A percentile compares a stretch with the other conserved stretches of the same genome.
phyloP scores from a whole-genome alignment of 2,888 invertebrate species.

The Uloborus plumipes region DNA sequence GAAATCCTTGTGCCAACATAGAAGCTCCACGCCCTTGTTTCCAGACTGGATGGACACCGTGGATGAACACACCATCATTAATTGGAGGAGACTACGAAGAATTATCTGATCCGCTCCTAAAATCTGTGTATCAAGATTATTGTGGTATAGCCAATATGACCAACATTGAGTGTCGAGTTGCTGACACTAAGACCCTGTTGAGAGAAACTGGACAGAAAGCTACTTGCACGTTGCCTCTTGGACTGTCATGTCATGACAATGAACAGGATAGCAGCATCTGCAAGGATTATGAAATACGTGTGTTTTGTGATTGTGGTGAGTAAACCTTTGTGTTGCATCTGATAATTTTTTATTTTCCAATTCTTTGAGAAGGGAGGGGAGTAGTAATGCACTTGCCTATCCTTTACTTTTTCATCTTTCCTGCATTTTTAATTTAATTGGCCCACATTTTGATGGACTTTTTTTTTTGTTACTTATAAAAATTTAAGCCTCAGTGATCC shows the following conservation, averaged over 20 bases:
- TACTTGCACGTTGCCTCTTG: constrained; percentile 81
- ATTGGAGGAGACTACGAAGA: constrained; percentile 70
- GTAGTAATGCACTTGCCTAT: no score
- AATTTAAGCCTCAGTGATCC: no score
- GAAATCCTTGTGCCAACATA: constrained; percentile 67
- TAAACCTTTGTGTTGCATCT: neutral
- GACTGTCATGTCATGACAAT: constrained; percentile 77
- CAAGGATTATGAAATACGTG: constrained; percentile 86
- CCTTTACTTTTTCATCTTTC: no score
- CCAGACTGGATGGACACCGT: constrained; percentile 82
- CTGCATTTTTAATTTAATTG: no score
- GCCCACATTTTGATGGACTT: no score
- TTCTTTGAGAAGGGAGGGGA: no score
- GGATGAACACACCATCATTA: constrained; percentile 77
- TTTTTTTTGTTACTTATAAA: no score
- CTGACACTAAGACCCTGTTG: constrained; percentile 76
- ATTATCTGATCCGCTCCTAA: constrained; percentile 66
- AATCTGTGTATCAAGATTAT: constrained; percentile 70
- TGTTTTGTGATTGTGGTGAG: constrained; percentile 78
- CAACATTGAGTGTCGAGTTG: constrained; percentile 83
- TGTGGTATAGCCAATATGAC: constrained; percentile 78
- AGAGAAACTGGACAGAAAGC: constrained; percentile 82
- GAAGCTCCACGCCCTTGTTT: constrained; percentile 73
- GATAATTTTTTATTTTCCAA: no score
- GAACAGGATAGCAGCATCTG: constrained; percentile 73